Evolutionary conservation across 2,797 vertebrate species (phyloP).

Genomic region (Adrianichthys oophorus): DNA sequence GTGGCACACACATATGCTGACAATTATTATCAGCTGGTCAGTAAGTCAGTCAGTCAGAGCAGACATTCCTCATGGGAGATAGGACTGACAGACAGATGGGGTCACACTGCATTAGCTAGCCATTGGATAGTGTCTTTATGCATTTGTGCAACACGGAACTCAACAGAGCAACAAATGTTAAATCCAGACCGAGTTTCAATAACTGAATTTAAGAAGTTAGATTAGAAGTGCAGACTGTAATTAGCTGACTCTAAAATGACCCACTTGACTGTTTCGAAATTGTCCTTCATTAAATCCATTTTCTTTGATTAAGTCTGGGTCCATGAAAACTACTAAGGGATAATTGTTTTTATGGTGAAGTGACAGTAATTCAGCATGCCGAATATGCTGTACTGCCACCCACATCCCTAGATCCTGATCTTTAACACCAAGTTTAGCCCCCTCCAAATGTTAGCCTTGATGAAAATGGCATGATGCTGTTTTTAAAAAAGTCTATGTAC

Average conservation of each 20-base stretch:
- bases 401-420: neutral
- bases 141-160: constrained; percentile 13
- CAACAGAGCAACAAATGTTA: constrained; percentile 7
- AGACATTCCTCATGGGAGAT: constrained; percentile 47
- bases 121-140: constrained; percentile 25
- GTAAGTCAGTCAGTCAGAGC: constrained; percentile 27
- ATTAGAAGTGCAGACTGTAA: neutral
- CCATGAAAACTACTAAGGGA: constrained; percentile 2
- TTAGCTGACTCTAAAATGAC: constrained; percentile 6
- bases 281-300: neutral
- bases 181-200: neutral
- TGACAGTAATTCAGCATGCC: neutral
- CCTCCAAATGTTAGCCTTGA: neutral
- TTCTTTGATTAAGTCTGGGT: neutral
- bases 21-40: constrained; percentile 2
- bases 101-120: constrained; percentile 55
- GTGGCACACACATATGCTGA: neutral
- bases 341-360: neutral
- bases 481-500: no score
- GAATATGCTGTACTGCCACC: neutral
- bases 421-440: neutral
- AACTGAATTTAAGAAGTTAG: neutral
- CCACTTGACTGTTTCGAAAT: constrained; percentile 1
- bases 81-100: constrained; percentile 59
- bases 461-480: no score